Conservation (phyloP, 2,888 invertebrate species). For the Torymus auratus region DNA sequence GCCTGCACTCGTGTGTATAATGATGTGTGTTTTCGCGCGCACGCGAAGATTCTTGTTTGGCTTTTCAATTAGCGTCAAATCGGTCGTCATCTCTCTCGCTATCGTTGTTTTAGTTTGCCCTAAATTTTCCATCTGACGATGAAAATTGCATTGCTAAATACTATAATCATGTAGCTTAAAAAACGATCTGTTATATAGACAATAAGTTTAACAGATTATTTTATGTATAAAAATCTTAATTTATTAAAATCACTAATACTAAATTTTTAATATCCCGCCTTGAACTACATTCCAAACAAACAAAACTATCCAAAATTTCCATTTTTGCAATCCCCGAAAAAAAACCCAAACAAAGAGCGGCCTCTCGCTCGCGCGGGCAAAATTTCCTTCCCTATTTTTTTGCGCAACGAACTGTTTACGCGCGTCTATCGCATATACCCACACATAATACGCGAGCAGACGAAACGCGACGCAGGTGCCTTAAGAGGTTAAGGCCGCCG, state of each 20-base stretch:
- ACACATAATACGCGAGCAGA: constrained; percentile 7
- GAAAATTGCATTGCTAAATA: not conserved
- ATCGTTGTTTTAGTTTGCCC: not conserved
- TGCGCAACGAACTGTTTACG: constrained; percentile 42
- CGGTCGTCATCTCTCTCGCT: not conserved
- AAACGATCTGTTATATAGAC: too few species aligned
- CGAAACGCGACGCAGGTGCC: not conserved
- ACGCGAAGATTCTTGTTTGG: constrained; percentile 29
- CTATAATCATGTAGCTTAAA: not conserved
- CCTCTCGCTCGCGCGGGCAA: too few species aligned
- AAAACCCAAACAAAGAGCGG: too few species aligned
- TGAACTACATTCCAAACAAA: too few species aligned
- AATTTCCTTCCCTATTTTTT: not conserved
- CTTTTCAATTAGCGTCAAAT: constrained; percentile 31
- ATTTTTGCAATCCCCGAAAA: too few species aligned
- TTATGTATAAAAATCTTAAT: too few species aligned
- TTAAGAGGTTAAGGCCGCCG: constrained; percentile 56
- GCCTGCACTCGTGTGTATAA: too few species aligned
- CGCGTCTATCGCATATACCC: not conserved
- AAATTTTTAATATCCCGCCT: too few species aligned
- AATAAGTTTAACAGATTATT: too few species aligned
- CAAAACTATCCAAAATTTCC: too few species aligned
- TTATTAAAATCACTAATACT: too few species aligned
- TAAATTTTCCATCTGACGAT: constrained; percentile 1
- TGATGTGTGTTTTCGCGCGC: constrained; percentile 5